Conservation (phyloP, 30 jellyfish, hydroid and myxozoan genomes). For the Turritopsis dohrnii region DNA sequence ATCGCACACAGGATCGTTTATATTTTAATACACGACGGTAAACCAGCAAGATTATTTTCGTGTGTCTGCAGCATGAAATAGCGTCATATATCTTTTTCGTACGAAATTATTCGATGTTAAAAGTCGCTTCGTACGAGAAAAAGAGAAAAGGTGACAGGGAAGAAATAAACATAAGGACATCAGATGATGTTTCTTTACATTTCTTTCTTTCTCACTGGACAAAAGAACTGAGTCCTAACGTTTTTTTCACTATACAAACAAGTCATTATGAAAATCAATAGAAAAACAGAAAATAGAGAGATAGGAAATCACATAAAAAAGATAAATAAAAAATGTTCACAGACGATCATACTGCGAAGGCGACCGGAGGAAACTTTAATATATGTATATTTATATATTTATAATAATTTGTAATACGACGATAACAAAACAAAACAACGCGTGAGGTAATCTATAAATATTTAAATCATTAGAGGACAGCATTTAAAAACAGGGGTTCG, state of each 20-base stretch:
- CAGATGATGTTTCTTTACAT: no score
- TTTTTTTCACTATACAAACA: no score
- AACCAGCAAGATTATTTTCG: no score
- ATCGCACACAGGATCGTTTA: no score
- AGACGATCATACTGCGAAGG: not conserved
- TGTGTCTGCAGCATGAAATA: no score
- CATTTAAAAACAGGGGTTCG: not conserved
- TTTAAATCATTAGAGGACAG: not conserved
- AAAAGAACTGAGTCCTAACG: not conserved
- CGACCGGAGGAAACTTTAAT: not conserved
- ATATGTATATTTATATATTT: not conserved
- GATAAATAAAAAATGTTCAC: not conserved
- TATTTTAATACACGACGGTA: no score
- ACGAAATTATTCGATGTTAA: no score
- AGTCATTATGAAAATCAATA: not conserved
- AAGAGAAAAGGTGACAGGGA: no score
- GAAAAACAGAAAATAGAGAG: not conserved
- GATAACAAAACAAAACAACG: not conserved
- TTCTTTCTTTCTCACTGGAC: not conserved
- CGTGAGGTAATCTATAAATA: not conserved
- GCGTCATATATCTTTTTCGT: no score
- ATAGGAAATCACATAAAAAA: not conserved
- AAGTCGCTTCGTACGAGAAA: no score
- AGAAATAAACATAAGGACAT: no score
- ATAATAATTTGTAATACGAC: not conserved